A percentile compares a stretch with the other conserved stretches of the same genome.
These are phyloP conservation scores for Chaenodraco wilsoni DNA, from an alignment of 2,797 vertebrate genomes.

Conservation along the genomic window DNA sequence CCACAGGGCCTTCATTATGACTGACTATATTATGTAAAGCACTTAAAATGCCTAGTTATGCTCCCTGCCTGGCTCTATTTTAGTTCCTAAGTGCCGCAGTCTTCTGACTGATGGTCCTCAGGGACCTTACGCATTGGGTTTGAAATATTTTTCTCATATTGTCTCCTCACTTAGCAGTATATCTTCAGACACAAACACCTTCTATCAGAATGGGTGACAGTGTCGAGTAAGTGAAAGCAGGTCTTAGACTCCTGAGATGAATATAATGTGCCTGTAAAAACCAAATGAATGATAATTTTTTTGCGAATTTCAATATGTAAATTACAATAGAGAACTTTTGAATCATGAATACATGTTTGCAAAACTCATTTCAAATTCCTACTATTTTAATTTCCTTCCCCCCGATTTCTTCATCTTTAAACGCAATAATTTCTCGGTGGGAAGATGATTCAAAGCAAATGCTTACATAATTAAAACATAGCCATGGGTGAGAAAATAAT, in stretches of 20 bases:
- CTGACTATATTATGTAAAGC: slow-evolving; percentile 81
- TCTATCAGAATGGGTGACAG: slow-evolving; percentile 47
- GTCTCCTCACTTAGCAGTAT: slow-evolving; percentile 61
- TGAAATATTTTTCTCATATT: slow-evolving; percentile 73
- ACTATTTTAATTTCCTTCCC: slow-evolving; percentile 36
- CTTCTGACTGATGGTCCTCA: slow-evolving; percentile 77
- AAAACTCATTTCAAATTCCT: slow-evolving; percentile 46
- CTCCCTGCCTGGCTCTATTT: slow-evolving; percentile 80
- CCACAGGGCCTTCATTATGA: slow-evolving; percentile 77
- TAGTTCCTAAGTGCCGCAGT: slow-evolving; percentile 80
- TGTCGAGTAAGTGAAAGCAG: slow-evolving; percentile 41
- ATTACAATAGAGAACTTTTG: slow-evolving; percentile 37
- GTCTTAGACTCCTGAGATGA: slow-evolving; percentile 26
- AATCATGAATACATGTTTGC: slow-evolving; percentile 17
- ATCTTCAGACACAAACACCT: slow-evolving; percentile 69
- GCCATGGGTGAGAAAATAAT: slow-evolving; percentile 71
- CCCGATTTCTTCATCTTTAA: slow-evolving; percentile 44
- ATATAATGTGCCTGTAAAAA: slow-evolving; percentile 37
- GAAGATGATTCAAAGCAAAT: slow-evolving; percentile 66
- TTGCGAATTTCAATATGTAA: slow-evolving; percentile 45
- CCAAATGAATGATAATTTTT: slow-evolving; percentile 37
- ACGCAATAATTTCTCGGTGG: slow-evolving; percentile 58
- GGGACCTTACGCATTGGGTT: slow-evolving; percentile 72
- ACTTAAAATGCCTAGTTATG: slow-evolving; percentile 84
- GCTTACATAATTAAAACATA: slow-evolving; percentile 76